phyloP scores from a whole-genome alignment of 2,113 vertebrate genomes.

The Prochilodus magdalenae region DNA sequence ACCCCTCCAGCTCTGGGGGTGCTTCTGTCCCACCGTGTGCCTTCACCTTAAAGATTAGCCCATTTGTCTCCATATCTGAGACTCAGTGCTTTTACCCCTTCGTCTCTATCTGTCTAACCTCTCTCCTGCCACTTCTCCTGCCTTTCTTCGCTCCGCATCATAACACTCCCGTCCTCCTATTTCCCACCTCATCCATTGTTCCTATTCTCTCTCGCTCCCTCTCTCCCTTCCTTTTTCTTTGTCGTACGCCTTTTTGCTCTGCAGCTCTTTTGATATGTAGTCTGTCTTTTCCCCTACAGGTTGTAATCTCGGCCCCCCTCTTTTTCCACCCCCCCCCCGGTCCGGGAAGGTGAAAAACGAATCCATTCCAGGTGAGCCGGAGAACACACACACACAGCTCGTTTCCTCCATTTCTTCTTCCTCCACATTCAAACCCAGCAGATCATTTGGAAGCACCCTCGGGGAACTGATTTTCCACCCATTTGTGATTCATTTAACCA shows the following conservation, averaged over 20 bases:
- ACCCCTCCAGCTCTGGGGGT: conserved; percentile 1
- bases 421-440: background rate
- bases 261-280: conserved; percentile 5
- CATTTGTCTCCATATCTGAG: conserved; percentile 44
- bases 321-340: conserved; percentile 4
- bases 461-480: conserved; percentile 2
- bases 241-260: background rate
- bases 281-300: background rate
- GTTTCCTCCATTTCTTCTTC: conserved; percentile 7
- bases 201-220: background rate
- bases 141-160: background rate
- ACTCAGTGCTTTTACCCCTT: conserved; percentile 26
- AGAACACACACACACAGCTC: conserved; percentile 1
- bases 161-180: conserved; percentile 23
- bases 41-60: conserved; percentile 39
- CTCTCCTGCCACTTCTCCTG: background rate
- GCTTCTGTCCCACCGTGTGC: background rate
- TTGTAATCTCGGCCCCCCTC: background rate
- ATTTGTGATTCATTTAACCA: background rate
- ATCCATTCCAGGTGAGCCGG: conserved; percentile 25
- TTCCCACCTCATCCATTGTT: conserved; percentile 10
- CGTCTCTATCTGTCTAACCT: conserved; percentile 36
- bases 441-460: conserved; percentile 1
- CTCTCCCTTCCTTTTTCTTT: too few relatives aligned
- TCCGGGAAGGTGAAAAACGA: conserved; percentile 17